Evolutionary conservation across 1,140 invertebrate genomes (phyloP), one percentile per base, ranked within the genome.

Genomic region (Neodiprion virginianus): DNA sequence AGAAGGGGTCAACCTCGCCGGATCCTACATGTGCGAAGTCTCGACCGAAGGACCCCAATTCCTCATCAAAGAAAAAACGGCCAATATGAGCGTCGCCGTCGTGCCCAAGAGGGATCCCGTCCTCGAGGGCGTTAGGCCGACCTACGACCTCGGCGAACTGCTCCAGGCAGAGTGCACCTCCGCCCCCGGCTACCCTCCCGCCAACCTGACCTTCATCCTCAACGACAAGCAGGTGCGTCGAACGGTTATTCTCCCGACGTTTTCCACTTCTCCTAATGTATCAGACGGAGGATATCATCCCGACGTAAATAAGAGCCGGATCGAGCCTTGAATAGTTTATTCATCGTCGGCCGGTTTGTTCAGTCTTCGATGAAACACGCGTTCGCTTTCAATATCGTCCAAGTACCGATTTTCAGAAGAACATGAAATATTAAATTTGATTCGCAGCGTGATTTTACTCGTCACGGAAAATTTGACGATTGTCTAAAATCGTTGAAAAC

Each of bases 91-190:
- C 73, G 86, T 90, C 14, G 89, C 89, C 40, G 86, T 90, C 76
- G 83, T 86, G 17, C 86, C 86, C 12, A 82, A 83, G 71, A 80
- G 71, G 28, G 74, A 77, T 8, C 86, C 87, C n/a, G 81, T 75
- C 8, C 77, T 88, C 28, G 82, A 84, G 48, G 86, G 84, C 14
- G 48, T 88, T 12, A 81, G 80, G 72, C 80, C 82, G 69, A 82
- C 84, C 81, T 95, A 95, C 85, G 92, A 93, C 79, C 90, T 92
- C 8, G 94, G 94, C 5, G 94, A 96, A 81, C 86, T 92, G 47
- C 88, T 96, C 48, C 86, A 90, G 79, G 94, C 93, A 50, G 94
- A 94, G 84, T 96, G 95, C 86, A 93, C 91, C 49, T 93, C 94
- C 11, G 91, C 92, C 14, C 91, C 93, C 1, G 94, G 94, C 69